A percentile compares a stretch with the other conserved stretches of the same genome.
Evolutionary conservation across 2,797 vertebrate genomes (phyloP).

Genomic region (Galagoides demidoff): DNA sequence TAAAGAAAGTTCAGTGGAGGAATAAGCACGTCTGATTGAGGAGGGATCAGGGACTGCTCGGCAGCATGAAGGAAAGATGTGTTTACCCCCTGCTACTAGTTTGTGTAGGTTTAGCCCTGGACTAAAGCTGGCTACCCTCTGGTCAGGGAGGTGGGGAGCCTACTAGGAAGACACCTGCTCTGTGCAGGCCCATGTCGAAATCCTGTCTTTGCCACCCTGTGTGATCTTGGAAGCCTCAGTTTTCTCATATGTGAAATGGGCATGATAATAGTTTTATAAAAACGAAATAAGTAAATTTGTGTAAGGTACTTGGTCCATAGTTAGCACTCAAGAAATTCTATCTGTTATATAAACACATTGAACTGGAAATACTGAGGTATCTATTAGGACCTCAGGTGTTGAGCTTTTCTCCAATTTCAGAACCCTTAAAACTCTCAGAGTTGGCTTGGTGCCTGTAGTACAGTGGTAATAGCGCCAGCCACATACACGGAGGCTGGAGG

Average conservation of each 20-base stretch:
- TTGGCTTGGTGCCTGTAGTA: no score
- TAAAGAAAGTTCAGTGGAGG: not conserved
- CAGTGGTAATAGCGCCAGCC: no score
- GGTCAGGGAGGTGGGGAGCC: not conserved
- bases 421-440: no score
- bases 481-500: no score
- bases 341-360: no score
- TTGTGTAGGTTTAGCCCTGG: not conserved
- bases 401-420: not conserved
- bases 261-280: not conserved
- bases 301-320: not conserved
- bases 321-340: not conserved
- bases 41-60: not conserved
- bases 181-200: not conserved
- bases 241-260: not conserved
- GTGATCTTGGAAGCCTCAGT: not conserved
- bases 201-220: not conserved
- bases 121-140: not conserved
- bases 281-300: not conserved
- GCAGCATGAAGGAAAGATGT: not conserved
- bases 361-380: not conserved
- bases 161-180: not conserved
- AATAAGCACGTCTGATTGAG: no score
- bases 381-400: not conserved
- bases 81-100: no score